phyloP scores from a whole-genome alignment of 2,888 invertebrate genomes.

The Diadromus collaris region DNA sequence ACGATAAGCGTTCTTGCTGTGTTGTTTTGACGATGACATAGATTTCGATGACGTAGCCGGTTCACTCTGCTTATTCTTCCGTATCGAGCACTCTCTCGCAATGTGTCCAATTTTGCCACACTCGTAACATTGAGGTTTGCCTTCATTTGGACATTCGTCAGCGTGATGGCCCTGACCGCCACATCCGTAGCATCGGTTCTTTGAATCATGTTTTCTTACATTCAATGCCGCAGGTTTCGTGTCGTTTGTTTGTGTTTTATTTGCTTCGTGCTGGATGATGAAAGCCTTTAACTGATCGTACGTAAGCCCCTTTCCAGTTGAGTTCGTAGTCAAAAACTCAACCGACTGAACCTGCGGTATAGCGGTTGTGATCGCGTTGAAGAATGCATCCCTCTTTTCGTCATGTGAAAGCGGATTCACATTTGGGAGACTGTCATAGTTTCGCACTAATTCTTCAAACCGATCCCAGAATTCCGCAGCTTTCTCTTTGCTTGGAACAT shows the following conservation, averaged over 20 bases:
- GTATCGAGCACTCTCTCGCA: constrained; percentile 37
- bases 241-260: constrained; percentile 46
- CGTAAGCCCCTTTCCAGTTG: constrained; percentile 53
- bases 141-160: constrained; percentile 51
- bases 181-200: constrained; percentile 54
- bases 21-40: constrained; percentile 38
- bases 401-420: constrained; percentile 52
- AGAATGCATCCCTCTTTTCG: constrained; percentile 61
- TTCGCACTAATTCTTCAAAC: constrained; percentile 59
- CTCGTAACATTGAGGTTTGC: constrained; percentile 45
- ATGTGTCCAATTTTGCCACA: constrained; percentile 46
- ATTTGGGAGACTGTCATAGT: constrained; percentile 52
- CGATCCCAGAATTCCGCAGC: constrained; percentile 56
- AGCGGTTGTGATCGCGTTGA: constrained; percentile 51
- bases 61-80: constrained; percentile 34
- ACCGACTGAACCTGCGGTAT: constrained; percentile 55
- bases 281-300: constrained; percentile 57
- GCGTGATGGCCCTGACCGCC: constrained; percentile 53
- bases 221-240: constrained; percentile 40
- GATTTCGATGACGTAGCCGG: constrained; percentile 32
- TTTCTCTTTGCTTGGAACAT: constrained; percentile 50
- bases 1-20: constrained; percentile 28
- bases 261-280: constrained; percentile 58
- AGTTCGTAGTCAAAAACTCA: constrained; percentile 58
- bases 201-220: constrained; percentile 45